phyloP scores from a whole-genome alignment of 2,113 vertebrate species.

The Tringa solitaria region DNA sequence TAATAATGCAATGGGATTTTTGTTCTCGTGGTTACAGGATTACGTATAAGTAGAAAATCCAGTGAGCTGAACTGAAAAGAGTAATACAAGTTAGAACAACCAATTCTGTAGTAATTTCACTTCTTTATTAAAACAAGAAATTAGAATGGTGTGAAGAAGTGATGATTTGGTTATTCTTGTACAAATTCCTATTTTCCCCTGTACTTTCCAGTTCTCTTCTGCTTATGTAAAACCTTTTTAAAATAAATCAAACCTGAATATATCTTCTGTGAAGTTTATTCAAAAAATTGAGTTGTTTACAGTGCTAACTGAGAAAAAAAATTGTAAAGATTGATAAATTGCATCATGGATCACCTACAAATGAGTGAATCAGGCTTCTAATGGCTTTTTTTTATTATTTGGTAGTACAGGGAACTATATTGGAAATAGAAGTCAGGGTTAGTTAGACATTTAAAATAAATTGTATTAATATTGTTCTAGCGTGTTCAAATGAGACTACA shows the following conservation, averaged over 20 bases:
- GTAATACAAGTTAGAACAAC: not conserved
- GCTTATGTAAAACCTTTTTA: not conserved
- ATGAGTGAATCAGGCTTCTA: not conserved
- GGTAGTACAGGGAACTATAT: not conserved
- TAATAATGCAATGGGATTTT: not conserved
- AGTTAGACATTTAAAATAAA: not conserved
- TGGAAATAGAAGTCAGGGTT: not conserved
- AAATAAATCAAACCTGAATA: slow-evolving; percentile 6
- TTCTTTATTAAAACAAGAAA: not conserved
- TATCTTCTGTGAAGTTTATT: not conserved
- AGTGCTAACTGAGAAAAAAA: not conserved
- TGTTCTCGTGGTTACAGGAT: not conserved
- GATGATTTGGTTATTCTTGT: not conserved
- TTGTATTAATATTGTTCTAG: not conserved
- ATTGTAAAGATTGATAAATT: not conserved
- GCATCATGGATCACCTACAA: not conserved
- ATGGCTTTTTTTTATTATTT: not conserved
- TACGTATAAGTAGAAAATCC: not conserved
- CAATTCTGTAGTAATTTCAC: not conserved
- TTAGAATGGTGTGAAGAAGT: not conserved
- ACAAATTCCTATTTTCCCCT: not conserved
- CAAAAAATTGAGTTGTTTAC: not conserved
- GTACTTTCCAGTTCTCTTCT: not conserved
- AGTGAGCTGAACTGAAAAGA: not conserved
- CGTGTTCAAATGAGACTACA: not conserved